These are phyloP conservation scores for Holacanthella duospinosa DNA, from an alignment of 2,888 invertebrate genomes.

Conservation along the genomic window DNA sequence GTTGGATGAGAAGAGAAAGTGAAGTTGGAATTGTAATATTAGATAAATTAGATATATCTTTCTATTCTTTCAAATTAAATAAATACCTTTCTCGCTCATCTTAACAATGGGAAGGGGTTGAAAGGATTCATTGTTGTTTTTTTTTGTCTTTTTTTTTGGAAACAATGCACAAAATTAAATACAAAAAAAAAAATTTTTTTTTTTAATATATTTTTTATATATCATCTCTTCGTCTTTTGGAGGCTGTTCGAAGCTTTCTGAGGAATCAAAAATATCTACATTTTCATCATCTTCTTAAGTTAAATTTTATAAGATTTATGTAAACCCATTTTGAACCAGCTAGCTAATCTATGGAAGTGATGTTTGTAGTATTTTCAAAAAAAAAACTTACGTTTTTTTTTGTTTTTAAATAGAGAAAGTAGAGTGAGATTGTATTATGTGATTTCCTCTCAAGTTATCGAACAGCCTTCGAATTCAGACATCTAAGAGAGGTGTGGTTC, in stretches of 20 bases:
- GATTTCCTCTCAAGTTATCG: constrained; percentile 52
- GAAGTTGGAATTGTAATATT: no score
- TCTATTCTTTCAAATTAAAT: background rate
- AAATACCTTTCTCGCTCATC: no score
- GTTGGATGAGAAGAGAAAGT: background rate
- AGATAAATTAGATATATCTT: background rate
- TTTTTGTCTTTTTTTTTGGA: no score
- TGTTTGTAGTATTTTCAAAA: no score
- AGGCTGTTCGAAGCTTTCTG: background rate
- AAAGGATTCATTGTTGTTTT: no score
- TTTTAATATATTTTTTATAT: no score
- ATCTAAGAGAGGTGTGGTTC: no score
- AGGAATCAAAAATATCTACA: background rate
- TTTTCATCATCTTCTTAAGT: no score
- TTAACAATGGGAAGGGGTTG: no score
- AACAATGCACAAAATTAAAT: no score
- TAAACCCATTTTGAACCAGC: background rate
- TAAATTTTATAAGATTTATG: background rate
- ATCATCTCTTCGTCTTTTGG: background rate
- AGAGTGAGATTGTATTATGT: constrained; percentile 5
- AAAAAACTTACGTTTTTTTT: background rate
- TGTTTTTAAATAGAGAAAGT: background rate
- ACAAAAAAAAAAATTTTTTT: no score
- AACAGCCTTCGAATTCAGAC: constrained; percentile 51
- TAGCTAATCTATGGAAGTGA: no score